Base-by-base conservation (phyloP, 2,888 invertebrate genomes). In the Melipona bicolor region DNA sequence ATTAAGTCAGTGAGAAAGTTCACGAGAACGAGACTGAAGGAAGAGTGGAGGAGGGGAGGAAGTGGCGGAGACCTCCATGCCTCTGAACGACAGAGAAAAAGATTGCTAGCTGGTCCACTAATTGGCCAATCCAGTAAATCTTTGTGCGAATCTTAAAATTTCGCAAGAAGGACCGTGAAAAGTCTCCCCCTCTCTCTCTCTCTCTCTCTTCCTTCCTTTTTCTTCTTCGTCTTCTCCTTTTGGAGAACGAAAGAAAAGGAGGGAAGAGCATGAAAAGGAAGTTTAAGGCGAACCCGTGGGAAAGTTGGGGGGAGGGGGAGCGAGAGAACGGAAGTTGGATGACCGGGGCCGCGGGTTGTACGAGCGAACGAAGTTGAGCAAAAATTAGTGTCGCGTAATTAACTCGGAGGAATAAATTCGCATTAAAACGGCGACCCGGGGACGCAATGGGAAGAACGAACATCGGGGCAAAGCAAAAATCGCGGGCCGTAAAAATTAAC, bases 341-440 rank as follows among this genome's bases (percentile, higher is more conserved):
- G 84, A 79, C 82, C 79, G 68, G 77, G 43, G 68, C 61, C 72
- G 17, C 56, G 62, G 69, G 74, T 87, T 89, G 74, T 77, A 80
- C 83, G 76, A 86, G 85, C 81, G 90, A 85, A 89, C 87, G 86
- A 91, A 93, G 92, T 93, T 92, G 91, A 91, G 84, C 89, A 92
- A 91, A 92, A 93, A 93, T 93, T 93, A 93, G 92, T 92, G 93
- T 93, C 93, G 93, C 92, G 92, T 93, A 93, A 93, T 93, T 93
- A 93, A 93, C 92, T 93, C 89, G 77, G 88, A 88, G 89, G 91
- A 93, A 93, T 93, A 93, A 93, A 93, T 93, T 92, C 92, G 90
- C 91, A 93, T 93, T 93, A 93, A 92, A 90, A 86, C 87, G 89
- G 72, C 68, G 76, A 74, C 82, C 36, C 79, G 67, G 79, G 24